Evolutionary conservation across 2,888 invertebrate genomes (phyloP), one percentile per base, ranked within the genome.

Genomic region (Diplolepis rosae): DNA sequence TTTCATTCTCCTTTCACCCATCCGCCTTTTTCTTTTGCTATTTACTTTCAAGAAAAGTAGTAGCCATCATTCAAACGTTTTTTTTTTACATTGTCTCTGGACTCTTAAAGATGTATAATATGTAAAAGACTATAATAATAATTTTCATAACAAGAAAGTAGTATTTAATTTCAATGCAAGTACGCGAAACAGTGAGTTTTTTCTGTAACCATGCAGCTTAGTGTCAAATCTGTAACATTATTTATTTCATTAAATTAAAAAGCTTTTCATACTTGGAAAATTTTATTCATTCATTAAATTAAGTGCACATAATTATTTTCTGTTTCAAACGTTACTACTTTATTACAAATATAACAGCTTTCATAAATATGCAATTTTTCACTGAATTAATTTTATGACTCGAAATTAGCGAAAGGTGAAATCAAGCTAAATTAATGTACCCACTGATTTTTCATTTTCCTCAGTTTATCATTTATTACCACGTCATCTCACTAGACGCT

Each of bases 31-130:
- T 32, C 32, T 22, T 61, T 39, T 61, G 39, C 61, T 61, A 39
- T 39, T 56, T 39, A 61, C 22, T 13, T 24, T 35, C 35, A 61
- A 61, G 61, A 61, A 61, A 61, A 61, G 61, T 61, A 61, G 61
- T 35, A 61, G 39, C 39, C 61, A 61, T 39, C 39, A 61, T 7
- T 7, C 24, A 35, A 24, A 35, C 32, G n/a, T 61, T 24, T 61
- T 35, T 24, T 22, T 35, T 9, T 39, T n/a, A 4, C 39, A 61
- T 61, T 61, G 39, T 61, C n/a, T 35, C 24, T n/a, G 13, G 35
- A 61, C 35, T 13, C 56, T 35, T 7, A 24, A 11, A 35, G 39
- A 61, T 35, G 3, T 61, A 35, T 39, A 61, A 39, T 13, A 67
- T n/a, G n/a, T n/a, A n/a, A n/a, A n/a, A n/a, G n/a, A n/a, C n/a